Evolutionary conservation across 1,140 invertebrate genomes (phyloP), one percentile per base, ranked within the genome.

Genomic region (Hylaeus volcanicus): DNA sequence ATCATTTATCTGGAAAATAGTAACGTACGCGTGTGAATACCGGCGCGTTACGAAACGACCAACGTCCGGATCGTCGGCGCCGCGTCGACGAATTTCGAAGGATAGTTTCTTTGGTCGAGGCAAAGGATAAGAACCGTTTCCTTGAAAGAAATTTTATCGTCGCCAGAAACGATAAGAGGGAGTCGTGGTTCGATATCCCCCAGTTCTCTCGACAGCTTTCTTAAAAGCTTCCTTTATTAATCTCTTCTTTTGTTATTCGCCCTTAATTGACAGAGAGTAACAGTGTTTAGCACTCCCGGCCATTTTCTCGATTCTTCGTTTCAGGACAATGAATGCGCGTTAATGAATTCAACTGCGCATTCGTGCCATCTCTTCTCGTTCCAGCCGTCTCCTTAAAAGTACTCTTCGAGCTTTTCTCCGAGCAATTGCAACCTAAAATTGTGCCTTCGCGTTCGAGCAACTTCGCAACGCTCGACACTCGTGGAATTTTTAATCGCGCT

Each of bases 201-300:
- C 43, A n/a, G 26, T 63, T 45, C 43, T 48, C 64, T 8, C 15
- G 15, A 45, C 43, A 26, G 43, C 8, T 26, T 51, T n/a, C 64
- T 66, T 60, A 60, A 60, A 60, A 60, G 58, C 58, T n/a, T 60
- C 58, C 58, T 66, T 66, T 66, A 66, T 48, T 66, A 66, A 66
- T 61, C 60, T 74, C 45, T 74, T 63, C 60, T 3, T 48, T 48
- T 26, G n/a, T 66, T 48, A 66, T 48, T 66, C 64, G 43, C 8
- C 43, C 43, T n/a, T 66, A 66, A 66, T 45, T 66, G 43, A 66
- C 64, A 66, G 43, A 48, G 64, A 43, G 45, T 66, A 66, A 66
- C 43, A 61, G 43, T 74, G 51, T 74, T 74, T 61, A 14, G 55
- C 56, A 41, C 60, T 74, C 43, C 15, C 41, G 12, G 26, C 55